Conservation (phyloP, 2,888 invertebrate genomes). For the Chrysotoxum bicinctum region DNA sequence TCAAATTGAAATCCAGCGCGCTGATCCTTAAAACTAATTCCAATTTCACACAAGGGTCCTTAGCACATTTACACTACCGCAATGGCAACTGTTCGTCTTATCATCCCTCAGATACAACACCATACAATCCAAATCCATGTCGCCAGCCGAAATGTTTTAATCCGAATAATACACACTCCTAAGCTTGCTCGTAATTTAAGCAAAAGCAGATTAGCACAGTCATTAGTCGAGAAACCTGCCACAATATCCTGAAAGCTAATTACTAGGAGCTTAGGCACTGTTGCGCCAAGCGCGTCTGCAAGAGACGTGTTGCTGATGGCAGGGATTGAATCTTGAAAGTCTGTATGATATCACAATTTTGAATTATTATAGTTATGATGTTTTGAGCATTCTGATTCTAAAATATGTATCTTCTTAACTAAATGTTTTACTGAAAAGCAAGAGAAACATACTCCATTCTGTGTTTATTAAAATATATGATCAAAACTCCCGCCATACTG, state of each 20-base stretch:
- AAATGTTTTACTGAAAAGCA: background rate
- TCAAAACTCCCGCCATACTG: background rate
- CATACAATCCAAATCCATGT: constrained; percentile 19
- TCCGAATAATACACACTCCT: constrained; percentile 61
- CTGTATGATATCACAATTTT: background rate
- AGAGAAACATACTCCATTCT: background rate
- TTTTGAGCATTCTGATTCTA: constrained; percentile 17
- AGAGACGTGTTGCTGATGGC: background rate
- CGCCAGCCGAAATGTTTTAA: constrained; percentile 55
- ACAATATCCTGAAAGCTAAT: constrained; percentile 56
- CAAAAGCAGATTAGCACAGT: constrained; percentile 55
- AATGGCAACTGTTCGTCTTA: background rate
- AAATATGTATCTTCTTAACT: constrained; percentile 44
- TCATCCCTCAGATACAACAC: background rate
- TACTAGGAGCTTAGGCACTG: constrained; percentile 47
- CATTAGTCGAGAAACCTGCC: constrained; percentile 56
- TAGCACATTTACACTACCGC: background rate
- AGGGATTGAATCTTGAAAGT: background rate
- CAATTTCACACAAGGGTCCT: constrained; percentile 20
- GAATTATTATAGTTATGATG: constrained; percentile 33
- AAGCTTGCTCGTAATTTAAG: constrained; percentile 62
- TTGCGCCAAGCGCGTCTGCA: constrained; percentile 27
- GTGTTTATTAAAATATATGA: background rate
- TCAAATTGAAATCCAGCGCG: constrained; percentile 16
- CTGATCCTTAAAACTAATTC: constrained; percentile 48